Conservation (phyloP, 2,888 invertebrate genomes). For the Xestia ashworthii region DNA sequence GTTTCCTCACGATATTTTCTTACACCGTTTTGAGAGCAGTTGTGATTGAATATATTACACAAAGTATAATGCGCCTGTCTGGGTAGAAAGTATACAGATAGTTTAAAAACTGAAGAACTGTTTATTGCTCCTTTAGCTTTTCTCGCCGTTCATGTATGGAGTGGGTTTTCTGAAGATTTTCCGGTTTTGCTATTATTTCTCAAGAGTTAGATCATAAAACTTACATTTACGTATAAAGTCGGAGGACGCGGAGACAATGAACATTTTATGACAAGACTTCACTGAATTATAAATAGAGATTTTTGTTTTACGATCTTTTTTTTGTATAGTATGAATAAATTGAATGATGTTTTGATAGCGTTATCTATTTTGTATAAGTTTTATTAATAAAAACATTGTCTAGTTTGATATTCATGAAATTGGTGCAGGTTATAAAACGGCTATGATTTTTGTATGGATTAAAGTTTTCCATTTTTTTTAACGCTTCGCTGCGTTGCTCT, state of each 20-base stretch:
- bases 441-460: not conserved
- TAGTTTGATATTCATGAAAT: slow-evolving; percentile 32
- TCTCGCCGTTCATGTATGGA: not conserved
- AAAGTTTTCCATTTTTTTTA: not conserved
- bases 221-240: slow-evolving; percentile 58
- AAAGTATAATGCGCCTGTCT: too few species aligned
- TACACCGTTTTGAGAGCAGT: too few species aligned
- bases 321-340: slow-evolving; percentile 47
- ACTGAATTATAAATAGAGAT: slow-evolving; percentile 60
- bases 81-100: too few species aligned
- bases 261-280: slow-evolving; percentile 60
- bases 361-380: slow-evolving; percentile 36
- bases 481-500: too few species aligned
- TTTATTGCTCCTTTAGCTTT: not conserved
- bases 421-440: not conserved
- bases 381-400: slow-evolving; percentile 30
- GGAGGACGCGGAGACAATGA: slow-evolving; percentile 52
- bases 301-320: slow-evolving; percentile 47
- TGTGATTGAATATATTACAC: too few species aligned
- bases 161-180: slow-evolving; percentile 24
- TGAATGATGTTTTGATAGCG: slow-evolving; percentile 43
- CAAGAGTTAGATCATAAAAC: slow-evolving; percentile 56
- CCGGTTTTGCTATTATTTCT: not conserved
- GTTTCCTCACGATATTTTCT: too few species aligned
- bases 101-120: not conserved